A percentile compares a stretch with the other conserved stretches of the same genome.
Evolutionary conservation across 2,113 vertebrate genomes (phyloP).

Genomic region (Phodopus roborovskii): DNA sequence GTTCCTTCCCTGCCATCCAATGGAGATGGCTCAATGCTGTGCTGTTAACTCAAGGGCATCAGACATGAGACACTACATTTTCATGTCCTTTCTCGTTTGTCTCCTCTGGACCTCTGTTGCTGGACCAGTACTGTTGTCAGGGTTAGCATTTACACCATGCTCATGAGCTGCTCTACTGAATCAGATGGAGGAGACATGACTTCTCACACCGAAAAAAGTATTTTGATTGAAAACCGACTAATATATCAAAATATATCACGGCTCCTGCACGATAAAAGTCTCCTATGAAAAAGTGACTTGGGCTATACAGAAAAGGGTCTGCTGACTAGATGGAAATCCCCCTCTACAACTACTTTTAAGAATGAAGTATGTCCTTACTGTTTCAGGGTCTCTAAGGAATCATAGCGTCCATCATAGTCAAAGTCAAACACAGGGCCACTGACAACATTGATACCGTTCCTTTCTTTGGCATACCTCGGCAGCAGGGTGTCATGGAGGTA

Average conservation of each 20-base stretch:
- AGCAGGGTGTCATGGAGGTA: slow-evolving; percentile 90
- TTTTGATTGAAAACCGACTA: not conserved
- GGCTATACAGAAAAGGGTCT: not conserved
- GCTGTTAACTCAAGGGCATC: not conserved
- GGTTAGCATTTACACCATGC: not conserved
- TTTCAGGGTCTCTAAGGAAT: slow-evolving; percentile 83
- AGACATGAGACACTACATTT: rapidly evolving
- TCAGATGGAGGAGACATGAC: not conserved
- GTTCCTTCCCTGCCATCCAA: no score
- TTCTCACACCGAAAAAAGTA: not conserved
- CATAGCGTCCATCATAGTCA: slow-evolving; percentile 91
- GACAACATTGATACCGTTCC: slow-evolving; percentile 92
- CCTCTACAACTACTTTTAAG: not conserved
- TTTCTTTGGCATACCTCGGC: slow-evolving; percentile 85
- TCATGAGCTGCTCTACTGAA: not conserved
- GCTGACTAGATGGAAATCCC: not conserved
- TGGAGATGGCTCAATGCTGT: not conserved
- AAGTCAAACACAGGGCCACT: slow-evolving; percentile 96
- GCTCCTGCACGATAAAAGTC: not conserved
- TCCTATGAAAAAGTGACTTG: not conserved
- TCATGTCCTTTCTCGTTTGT: no score
- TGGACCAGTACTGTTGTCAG: not conserved
- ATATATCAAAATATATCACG: not conserved
- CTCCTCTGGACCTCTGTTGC: not conserved
- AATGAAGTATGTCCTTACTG: slow-evolving; percentile 85